A percentile compares a stretch with the other conserved stretches of the same genome.
Conservation (phyloP, 2,113 vertebrate genomes). For the Galemys pyrenaicus region DNA sequence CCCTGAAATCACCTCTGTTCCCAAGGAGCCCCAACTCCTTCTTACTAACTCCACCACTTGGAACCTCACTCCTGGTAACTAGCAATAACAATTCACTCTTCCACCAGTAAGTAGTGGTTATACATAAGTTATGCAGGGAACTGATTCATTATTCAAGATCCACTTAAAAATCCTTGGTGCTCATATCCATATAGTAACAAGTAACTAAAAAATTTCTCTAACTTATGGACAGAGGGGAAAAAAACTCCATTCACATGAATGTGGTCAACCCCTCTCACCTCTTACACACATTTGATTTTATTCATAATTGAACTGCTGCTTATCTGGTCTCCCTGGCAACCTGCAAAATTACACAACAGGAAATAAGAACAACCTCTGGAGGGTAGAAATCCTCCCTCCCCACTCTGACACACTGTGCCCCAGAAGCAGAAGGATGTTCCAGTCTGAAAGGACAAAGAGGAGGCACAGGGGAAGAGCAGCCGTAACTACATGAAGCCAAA, state of each 20-base stretch:
- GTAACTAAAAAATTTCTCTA: background rate
- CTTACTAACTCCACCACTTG: background rate
- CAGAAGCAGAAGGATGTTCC: background rate
- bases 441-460: background rate
- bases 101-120: background rate
- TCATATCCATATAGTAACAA: background rate
- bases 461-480: background rate
- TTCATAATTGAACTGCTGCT: constrained; percentile 6
- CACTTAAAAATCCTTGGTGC: background rate
- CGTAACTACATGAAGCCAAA: background rate
- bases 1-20: background rate
- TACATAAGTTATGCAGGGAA: constrained; percentile 1
- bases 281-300: background rate
- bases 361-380: background rate
- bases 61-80: background rate
- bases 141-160: background rate
- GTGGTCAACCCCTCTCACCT: background rate
- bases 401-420: background rate
- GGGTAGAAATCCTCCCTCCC: background rate
- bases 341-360: background rate
- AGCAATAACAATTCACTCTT: background rate
- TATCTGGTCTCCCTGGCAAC: constrained; percentile 36
- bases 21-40: background rate
- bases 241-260: background rate
- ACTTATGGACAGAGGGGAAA: background rate